These are phyloP conservation scores for Tupaia chinensis DNA, from an alignment of 2,113 vertebrate genomes.

Conservation along the genomic window DNA sequence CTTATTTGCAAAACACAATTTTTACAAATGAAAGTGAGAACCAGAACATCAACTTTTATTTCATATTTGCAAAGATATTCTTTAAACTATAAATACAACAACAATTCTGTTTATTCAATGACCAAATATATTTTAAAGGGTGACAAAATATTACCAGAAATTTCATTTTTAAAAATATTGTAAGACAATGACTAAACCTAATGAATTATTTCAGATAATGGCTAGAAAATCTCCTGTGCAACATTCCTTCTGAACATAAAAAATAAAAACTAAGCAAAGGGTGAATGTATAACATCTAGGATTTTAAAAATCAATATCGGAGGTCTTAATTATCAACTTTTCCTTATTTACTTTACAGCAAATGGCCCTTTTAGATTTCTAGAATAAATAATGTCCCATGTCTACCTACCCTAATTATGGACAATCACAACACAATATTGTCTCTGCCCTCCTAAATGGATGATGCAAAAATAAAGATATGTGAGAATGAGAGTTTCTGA, in stretches of 20 bases:
- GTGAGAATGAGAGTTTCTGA: not conserved
- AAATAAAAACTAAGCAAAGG: slow-evolving; percentile 17
- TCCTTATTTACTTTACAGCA: slow-evolving; percentile 34
- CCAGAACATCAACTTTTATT: slow-evolving; percentile 69
- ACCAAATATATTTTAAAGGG: slow-evolving; percentile 62
- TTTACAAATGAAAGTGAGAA: slow-evolving; percentile 71
- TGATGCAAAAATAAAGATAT: slow-evolving; percentile 52
- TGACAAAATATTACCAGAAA: slow-evolving; percentile 54
- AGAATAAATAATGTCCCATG: not conserved
- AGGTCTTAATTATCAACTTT: slow-evolving; percentile 16
- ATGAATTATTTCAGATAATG: slow-evolving; percentile 45
- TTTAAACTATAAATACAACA: slow-evolving; percentile 67
- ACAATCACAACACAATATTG: slow-evolving; percentile 55
- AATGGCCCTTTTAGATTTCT: slow-evolving; percentile 43
- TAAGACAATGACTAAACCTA: slow-evolving; percentile 60
- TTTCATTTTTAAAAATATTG: slow-evolving; percentile 67
- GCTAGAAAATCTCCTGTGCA: slow-evolving; percentile 31
- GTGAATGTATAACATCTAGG: not conserved
- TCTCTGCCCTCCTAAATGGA: not conserved
- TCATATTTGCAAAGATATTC: slow-evolving; percentile 45
- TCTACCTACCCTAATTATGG: not conserved
- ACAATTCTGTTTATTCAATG: slow-evolving; percentile 63
- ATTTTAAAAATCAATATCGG: slow-evolving; percentile 54
- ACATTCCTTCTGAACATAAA: slow-evolving; percentile 36
- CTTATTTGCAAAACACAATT: slow-evolving; percentile 49